Evolutionary conservation across 2,888 invertebrate species (phyloP).

Genomic region (Junonia oenone): DNA sequence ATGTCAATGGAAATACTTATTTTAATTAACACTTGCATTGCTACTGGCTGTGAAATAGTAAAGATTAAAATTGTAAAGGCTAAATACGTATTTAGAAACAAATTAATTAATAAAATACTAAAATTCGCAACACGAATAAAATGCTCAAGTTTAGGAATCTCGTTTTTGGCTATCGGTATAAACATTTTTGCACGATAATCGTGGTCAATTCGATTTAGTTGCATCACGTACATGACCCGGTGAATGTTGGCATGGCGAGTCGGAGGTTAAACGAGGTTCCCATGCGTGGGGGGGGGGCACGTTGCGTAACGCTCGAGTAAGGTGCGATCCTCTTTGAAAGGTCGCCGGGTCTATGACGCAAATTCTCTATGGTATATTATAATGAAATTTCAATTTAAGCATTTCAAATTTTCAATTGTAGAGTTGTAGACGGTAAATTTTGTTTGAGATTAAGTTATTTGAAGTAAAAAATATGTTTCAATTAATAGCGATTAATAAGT

Average conservation of each 20-base stretch:
- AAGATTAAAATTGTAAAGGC: neutral
- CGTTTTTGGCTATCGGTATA: constrained; percentile 3
- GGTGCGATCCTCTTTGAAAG: constrained; percentile 67
- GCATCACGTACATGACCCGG: constrained; percentile 34
- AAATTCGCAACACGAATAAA: neutral
- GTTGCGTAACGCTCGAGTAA: constrained; percentile 44
- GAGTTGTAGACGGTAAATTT: no score
- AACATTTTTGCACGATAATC: constrained; percentile 10
- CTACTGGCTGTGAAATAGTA: neutral
- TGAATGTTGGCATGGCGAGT: constrained; percentile 37
- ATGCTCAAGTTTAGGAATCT: neutral
- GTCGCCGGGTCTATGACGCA: constrained; percentile 41
- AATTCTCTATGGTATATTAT: constrained; percentile 21
- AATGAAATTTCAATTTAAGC: neutral
- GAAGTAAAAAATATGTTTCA: no score
- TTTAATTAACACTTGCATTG: neutral
- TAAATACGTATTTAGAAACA: no score
- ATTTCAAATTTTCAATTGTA: neutral
- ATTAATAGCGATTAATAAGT: no score
- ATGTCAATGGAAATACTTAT: no score
- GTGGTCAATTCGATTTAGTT: constrained; percentile 28
- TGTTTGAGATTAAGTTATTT: no score
- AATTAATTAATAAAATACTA: no score
- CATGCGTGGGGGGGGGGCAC: constrained; percentile 40
- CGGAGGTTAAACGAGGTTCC: constrained; percentile 43